Evolutionary conservation across 1,140 invertebrate genomes (phyloP).

Genomic region (Neotoxoptera formosana): DNA sequence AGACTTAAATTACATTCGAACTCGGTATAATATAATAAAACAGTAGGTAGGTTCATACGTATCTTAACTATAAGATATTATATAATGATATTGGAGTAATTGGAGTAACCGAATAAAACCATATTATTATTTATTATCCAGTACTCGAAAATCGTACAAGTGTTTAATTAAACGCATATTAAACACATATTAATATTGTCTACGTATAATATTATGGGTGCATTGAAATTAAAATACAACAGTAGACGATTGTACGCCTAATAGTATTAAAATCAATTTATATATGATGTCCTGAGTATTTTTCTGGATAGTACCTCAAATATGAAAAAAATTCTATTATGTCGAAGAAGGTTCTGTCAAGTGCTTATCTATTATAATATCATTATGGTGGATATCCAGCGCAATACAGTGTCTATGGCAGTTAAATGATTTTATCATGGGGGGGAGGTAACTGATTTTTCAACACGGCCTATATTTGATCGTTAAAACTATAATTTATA

Average conservation of each 20-base stretch:
- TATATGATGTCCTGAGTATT: background rate
- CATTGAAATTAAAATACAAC: background rate
- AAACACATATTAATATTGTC: too few relatives aligned
- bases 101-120: background rate
- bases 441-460: too few relatives aligned
- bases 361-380: too few relatives aligned
- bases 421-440: too few relatives aligned
- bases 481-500: too few relatives aligned
- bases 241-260: background rate
- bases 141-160: background rate
- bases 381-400: too few relatives aligned
- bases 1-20: background rate
- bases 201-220: background rate
- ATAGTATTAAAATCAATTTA: background rate
- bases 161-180: background rate
- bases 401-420: too few relatives aligned
- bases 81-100: background rate
- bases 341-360: too few relatives aligned
- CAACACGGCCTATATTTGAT: too few relatives aligned
- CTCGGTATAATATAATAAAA: background rate
- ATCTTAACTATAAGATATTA: too few relatives aligned
- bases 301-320: background rate
- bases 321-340: background rate
- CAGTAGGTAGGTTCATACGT: too few relatives aligned
- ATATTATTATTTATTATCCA: background rate